Base-by-base conservation (phyloP, 37 sponge, comb jelly and placozoan genomes). In the Trichoplax adhaerens region DNA sequence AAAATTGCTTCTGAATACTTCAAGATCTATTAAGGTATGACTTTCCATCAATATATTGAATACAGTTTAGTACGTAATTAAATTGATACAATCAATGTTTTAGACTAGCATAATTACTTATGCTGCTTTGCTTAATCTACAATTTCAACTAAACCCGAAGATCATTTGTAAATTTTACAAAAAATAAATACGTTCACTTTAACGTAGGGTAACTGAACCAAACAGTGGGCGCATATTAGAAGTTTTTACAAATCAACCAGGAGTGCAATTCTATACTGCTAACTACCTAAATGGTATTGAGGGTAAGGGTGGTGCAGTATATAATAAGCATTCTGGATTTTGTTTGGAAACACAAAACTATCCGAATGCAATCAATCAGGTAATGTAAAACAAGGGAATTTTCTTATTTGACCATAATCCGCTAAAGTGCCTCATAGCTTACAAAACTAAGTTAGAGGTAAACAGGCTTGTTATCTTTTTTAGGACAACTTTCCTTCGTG, bases 291-390 rank as follows among this genome's bases (percentile, higher is more conserved):
- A 84, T 65, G 85, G 83, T 1, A 50, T 49, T 56, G 66, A 2
- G 4, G 86, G 85, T 58, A 85, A 84, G 58, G 81, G 73, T 64
- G 83, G 83, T 2, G 49, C 46, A 1, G 78, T 77, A 10, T 87
- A 85, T 61, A 54, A 57, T 56, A 73, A 78, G 56, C 82, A 92
- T 63, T 62, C 73, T 5, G 96, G 87, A 1, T 65, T 95, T 72
- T 90, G 91, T 60, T 66, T 95, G 65, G 96, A 95, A 77, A 87
- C 96, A 6, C 96, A 95, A 75, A 77, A 75, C 59, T 87, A 78
- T 59, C 96, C 96, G 0, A 76, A 95, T 73, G 87, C 91, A n/a
- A 70, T 87, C 57, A 95, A 95, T 72, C 75, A 73, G 70, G 83
- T 83, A 62, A 48, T 65, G 12, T 60, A 60, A 60, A 12, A 60